phyloP scores from a whole-genome alignment of 1,140 invertebrate genomes.

The Atta colombica region DNA sequence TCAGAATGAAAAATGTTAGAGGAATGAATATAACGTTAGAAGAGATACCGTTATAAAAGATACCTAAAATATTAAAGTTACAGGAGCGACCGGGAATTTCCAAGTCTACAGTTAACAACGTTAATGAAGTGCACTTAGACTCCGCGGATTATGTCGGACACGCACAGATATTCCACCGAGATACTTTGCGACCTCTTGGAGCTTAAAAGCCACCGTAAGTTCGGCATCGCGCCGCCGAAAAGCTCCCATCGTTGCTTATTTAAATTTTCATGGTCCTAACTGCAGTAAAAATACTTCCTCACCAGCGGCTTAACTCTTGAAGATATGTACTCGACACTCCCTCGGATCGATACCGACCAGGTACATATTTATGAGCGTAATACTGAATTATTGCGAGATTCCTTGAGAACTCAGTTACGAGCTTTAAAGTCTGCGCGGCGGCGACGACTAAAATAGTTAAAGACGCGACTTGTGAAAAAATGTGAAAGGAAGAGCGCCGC shows the following conservation, averaged over 20 bases:
- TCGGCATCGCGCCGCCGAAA: conserved; percentile 24
- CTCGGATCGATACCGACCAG: conserved; percentile 77
- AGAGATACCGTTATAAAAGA: background rate
- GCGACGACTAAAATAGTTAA: conserved; percentile 5
- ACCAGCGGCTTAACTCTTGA: conserved; percentile 31
- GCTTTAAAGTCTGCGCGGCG: conserved; percentile 25
- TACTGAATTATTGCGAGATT: conserved; percentile 76
- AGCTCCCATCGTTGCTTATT: conserved; percentile 55
- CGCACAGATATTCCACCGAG: conserved; percentile 33
- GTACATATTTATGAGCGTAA: conserved; percentile 82
- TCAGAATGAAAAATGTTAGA: conserved; percentile 1
- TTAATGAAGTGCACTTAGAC: conserved; percentile 53
- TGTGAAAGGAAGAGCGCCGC: background rate
- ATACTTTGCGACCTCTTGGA: conserved; percentile 21
- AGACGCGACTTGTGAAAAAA: background rate
- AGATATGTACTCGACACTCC: conserved; percentile 51
- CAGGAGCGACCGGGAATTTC: background rate
- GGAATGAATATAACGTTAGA: background rate
- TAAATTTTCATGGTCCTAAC: conserved; percentile 79
- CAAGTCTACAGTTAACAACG: conserved; percentile 26
- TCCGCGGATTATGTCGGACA: conserved; percentile 33
- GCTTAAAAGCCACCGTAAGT: conserved; percentile 51
- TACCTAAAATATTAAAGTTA: conserved; percentile 19
- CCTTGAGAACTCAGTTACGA: conserved; percentile 28
- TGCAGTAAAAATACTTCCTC: conserved; percentile 76